Base-by-base conservation (phyloP, 1,140 invertebrate genomes). In the Hylaeus anthracinus region DNA sequence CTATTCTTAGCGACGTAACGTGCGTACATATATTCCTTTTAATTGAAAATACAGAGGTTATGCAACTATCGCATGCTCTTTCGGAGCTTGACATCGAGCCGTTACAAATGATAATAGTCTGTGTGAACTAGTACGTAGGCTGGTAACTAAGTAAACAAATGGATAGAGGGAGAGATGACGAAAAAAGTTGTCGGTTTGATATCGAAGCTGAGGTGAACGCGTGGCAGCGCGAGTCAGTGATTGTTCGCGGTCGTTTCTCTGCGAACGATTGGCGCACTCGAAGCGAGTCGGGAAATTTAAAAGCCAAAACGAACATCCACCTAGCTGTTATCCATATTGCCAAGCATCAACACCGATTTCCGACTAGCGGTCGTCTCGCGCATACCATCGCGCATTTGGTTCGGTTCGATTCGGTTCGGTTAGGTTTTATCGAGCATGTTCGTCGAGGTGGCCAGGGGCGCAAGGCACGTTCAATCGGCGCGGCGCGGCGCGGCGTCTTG, bases 401-500 rank as follows among this genome's bases (percentile, higher is more conserved):
- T n/a, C 5, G 26, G 26, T 26, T 26, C 26, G 26, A 26, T 26
- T 26, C 26, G 26, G 60, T 26, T 72, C 56, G 48, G 43, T 58
- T 63, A 60, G 39, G 45, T 71, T 72, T 51, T 39, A 39, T 72
- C 14, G 65, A 37, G 65, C 60, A 45, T 66, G 26, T 15, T 58
- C 70, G 69, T 79, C 67, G 64, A 63, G 71, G 81, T 55, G 76
- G 77, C 53, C 55, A 85, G 64, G 72, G 63, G 56, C 56, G 58
- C 75, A 15, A 45, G 58, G 6, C 76, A 41, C 53, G 53, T 80
- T 77, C 67, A 76, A 69, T 76, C 76, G 74, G 60, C 78, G 79
- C 85, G 86, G 85, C 86, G 82, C 81, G 73, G 81, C 79, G 72
- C 76, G 79, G 74, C 86, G 83, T 87, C 79, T 86, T 82, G 85